A percentile compares a stretch with the other conserved stretches of the same genome.
Evolutionary conservation across 1,140 invertebrate species (phyloP).

Genomic region (Heterodera carotae): DNA sequence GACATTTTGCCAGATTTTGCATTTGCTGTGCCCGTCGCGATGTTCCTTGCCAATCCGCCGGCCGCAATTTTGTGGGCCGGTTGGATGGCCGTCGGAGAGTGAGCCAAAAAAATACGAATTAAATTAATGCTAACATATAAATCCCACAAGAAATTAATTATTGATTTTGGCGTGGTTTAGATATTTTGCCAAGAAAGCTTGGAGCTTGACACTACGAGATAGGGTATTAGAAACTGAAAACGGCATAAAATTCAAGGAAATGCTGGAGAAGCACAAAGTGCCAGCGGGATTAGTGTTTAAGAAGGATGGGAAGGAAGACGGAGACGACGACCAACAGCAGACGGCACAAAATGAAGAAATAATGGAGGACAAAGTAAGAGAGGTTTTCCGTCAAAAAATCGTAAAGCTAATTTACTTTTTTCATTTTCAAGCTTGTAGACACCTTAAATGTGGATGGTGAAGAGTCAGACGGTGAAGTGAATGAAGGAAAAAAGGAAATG

Average conservation of each 20-base stretch:
- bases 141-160: neutral
- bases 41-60: neutral
- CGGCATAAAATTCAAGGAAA: neutral
- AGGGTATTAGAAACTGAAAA: neutral
- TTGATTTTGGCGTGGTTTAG: neutral
- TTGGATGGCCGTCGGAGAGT: neutral
- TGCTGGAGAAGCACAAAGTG: neutral
- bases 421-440: no score
- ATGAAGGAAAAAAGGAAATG: neutral
- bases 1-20: neutral
- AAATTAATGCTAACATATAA: neutral
- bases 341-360: neutral
- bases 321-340: neutral
- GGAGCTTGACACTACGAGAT: neutral
- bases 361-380: no score
- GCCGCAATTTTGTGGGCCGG: neutral
- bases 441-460: no score
- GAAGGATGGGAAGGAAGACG: neutral
- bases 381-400: no score
- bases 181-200: neutral
- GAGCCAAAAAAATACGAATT: neutral
- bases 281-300: neutral
- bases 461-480: no score
- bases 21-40: neutral
- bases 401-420: no score